Evolutionary conservation across 2,888 invertebrate species (phyloP), one percentile per base, ranked within the genome.

Genomic region (Heteropelma amictum): DNA sequence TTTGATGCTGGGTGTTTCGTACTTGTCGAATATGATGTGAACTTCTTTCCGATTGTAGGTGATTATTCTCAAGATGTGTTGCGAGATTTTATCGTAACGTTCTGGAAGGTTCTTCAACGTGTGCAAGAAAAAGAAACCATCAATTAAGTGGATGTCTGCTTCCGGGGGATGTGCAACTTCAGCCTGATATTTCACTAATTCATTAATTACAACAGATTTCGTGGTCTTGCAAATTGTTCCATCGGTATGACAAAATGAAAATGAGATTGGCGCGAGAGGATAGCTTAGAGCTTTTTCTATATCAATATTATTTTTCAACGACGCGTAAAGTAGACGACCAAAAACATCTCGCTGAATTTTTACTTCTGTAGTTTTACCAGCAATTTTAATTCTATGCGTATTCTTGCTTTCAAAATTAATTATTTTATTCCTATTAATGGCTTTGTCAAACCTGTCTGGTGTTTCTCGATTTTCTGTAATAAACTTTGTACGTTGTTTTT

Each of bases 11-110:
- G 82, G 82, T 72, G 60, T 74, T 23, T 79, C 77, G 70, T 82
- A 84, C 54, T 80, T 80, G 72, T 85, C 82, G 74, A 85, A 84
- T 58, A 83, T 71, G 61, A 84, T 80, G 74, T 83, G 78, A 35
- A 82, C 77, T 77, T 80, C 78, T 81, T 80, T 81, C 72, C 69
- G 73, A 67, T 81, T 71, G 68, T 76, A 79, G 53, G 76, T 76
- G 51, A 82, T 40, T 69, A 79, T 63, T 72, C 73, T 76, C 7
- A 79, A 76, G 28, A 79, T 77, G 63, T 69, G 67, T 54, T 70
- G 47, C 12, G 79, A 80, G 42, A 80, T 78, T 72, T 74, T 71
- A 53, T 71, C 79, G 77, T 78, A 82, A 7, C 19, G 78, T n/a
- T 58, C 33, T 61, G 81, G 79, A 45, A 81, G 54, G 10, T 81